These are phyloP conservation scores for Drosophila tropicalis DNA, from an alignment of 1,140 invertebrate genomes.

Conservation along the genomic window DNA sequence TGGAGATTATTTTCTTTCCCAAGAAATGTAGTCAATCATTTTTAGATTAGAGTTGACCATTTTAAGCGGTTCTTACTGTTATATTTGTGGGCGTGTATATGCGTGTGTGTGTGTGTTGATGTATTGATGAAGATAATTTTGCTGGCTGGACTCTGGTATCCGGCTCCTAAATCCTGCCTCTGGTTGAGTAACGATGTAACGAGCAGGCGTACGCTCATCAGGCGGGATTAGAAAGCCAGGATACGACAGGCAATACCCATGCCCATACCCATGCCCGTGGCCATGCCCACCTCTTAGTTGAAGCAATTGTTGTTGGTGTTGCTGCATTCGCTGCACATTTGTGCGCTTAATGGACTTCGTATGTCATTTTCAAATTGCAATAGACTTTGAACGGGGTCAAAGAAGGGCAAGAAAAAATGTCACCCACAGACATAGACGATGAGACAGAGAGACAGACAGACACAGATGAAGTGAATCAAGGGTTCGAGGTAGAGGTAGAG, in stretches of 20 bases:
- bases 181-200: slow-evolving; percentile 55
- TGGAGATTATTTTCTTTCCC: neutral
- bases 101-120: slow-evolving; percentile 2
- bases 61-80: neutral
- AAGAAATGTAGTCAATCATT: too few species aligned
- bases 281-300: slow-evolving; percentile 16
- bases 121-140: slow-evolving; percentile 42
- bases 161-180: slow-evolving; percentile 11
- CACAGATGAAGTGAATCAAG: slow-evolving; percentile 12
- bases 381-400: slow-evolving; percentile 64
- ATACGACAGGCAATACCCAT: neutral
- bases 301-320: slow-evolving; percentile 41
- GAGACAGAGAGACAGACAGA: neutral
- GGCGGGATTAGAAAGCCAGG: slow-evolving; percentile 44
- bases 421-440: slow-evolving; percentile 54
- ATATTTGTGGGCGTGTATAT: neutral
- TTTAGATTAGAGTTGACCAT: neutral
- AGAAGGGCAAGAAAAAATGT: slow-evolving; percentile 66
- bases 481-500: slow-evolving; percentile 2
- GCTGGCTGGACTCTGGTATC: slow-evolving; percentile 17
- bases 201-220: slow-evolving; percentile 49
- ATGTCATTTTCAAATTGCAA: slow-evolving; percentile 82
- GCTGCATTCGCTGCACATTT: slow-evolving; percentile 64
- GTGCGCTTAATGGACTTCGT: slow-evolving; percentile 79
- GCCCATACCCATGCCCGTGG: neutral